Base-by-base conservation (phyloP, 2,888 invertebrate species). In the Polylopha cassiicola region DNA sequence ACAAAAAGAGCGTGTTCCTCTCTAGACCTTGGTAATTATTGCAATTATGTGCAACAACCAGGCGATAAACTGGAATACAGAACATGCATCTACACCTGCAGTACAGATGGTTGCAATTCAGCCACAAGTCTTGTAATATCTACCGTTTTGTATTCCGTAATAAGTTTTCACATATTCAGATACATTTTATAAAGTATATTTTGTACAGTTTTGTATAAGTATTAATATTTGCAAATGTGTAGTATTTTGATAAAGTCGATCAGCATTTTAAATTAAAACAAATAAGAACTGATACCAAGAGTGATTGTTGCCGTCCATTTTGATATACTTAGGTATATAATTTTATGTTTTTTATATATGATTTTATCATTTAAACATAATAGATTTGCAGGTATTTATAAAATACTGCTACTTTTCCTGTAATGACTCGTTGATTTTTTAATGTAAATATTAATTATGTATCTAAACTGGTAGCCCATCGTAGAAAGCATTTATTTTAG, bases 1-100 rank as follows among this genome's bases (percentile, higher is more conserved):
- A 95, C 96, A 18, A 93, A 93, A 59, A 87, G 97, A 48, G 95
- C 90, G 65, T 97, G 97, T 69, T 95, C 96, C 1, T 91, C 95
- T 0, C 79, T 92, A 58, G 92, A 96, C 72, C 79, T 95, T 61
- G 96, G 96, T 8, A 95, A 95, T 72, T 95, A 94, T 59, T 97
- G 97, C 73, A 92, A 95, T 65, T 95, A 94, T 71, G 94, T 95
- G 1, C 82, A 88, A 46, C 92, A 95, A 51, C 91, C 91, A 4
- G 96, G 96, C n/a, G 97, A 97, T 68, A 89, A 87, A 55, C 75
- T 95, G 55, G 90, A 90, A 42, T 96, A 96, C 72, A 88, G 96
- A 50, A 95, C 95, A 2, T 97, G 97, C 72, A 90, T 96, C 36
- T 95, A 89, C 67, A 96, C 96, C 0, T 97, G 97, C 61, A 80